Conservation (phyloP, 2,797 vertebrate species). For the Momotus momota region DNA sequence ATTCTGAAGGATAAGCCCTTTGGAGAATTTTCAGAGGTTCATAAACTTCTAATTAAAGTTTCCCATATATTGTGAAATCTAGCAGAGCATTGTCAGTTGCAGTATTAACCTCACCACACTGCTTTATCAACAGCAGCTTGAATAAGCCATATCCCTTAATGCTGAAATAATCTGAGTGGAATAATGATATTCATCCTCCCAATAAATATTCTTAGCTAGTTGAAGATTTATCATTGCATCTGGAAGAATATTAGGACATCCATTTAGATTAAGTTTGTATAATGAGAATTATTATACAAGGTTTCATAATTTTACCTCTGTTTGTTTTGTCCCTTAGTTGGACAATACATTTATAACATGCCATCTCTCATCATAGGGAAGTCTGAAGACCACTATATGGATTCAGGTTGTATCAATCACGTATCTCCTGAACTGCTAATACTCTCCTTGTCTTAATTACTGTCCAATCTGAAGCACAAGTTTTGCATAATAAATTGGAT, state of each 20-base stretch:
- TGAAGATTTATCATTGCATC: constrained; percentile 65
- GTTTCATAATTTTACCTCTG: constrained; percentile 51
- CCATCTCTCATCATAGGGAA: constrained; percentile 24
- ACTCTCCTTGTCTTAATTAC: constrained; percentile 1
- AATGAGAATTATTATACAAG: constrained; percentile 48
- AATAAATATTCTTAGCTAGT: constrained; percentile 72
- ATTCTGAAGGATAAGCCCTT: constrained; percentile 69
- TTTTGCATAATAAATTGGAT: not conserved
- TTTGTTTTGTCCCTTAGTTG: constrained; percentile 51
- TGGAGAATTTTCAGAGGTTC: constrained; percentile 75
- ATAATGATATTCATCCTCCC: constrained; percentile 70
- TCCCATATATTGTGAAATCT: constrained; percentile 70
- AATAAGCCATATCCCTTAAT: constrained; percentile 74
- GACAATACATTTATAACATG: constrained; percentile 14
- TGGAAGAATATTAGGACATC: constrained; percentile 66
- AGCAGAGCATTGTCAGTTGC: constrained; percentile 66
- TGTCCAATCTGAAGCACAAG: not conserved
- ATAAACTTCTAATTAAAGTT: constrained; percentile 80
- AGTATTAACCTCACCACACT: constrained; percentile 69
- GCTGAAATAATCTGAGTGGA: constrained; percentile 76
- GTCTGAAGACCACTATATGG: not conserved
- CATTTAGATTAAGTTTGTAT: constrained; percentile 70
- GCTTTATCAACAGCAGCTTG: constrained; percentile 71
- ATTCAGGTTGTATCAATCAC: not conserved
- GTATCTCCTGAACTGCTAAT: constrained; percentile 18